These are phyloP conservation scores for Salpingus planirostris DNA, from an alignment of 2,888 invertebrate genomes.

Conservation along the genomic window DNA sequence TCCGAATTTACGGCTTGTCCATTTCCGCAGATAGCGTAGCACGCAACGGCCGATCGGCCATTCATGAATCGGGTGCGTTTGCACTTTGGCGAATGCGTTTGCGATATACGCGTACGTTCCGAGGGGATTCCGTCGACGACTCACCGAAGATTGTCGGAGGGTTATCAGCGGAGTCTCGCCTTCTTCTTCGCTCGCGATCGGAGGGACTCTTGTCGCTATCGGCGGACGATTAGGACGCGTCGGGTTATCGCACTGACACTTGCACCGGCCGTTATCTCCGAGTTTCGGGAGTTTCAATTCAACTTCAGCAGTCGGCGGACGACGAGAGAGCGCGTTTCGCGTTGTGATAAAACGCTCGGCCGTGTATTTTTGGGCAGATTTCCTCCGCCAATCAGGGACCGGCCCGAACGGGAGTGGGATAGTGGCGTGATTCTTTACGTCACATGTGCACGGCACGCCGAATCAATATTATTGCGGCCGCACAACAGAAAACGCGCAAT, in stretches of 20 bases:
- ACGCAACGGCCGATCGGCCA: too few species aligned
- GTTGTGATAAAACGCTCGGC: conserved; percentile 18
- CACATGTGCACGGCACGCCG: conserved; percentile 19
- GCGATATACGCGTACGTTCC: too few species aligned
- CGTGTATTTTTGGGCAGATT: conserved; percentile 26
- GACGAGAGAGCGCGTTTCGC: too few species aligned
- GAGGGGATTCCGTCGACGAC: conserved; percentile 1
- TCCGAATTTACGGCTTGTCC: too few species aligned
- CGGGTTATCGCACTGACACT: conserved; percentile 7
- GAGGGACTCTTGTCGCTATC: too few species aligned
- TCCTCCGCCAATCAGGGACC: conserved; percentile 18
- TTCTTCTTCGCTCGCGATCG: too few species aligned
- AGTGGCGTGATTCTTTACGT: conserved; percentile 29
- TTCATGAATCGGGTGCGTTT: too few species aligned
- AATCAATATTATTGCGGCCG: too few species aligned
- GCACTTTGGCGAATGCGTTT: too few species aligned
- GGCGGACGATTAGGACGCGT: not conserved
- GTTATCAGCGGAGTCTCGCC: conserved; percentile 6
- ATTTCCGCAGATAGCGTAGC: too few species aligned
- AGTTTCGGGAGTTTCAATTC: conserved; percentile 1
- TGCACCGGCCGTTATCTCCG: conserved; percentile 13
- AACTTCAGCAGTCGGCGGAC: too few species aligned
- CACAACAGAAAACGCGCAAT: too few species aligned
- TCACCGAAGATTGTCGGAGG: conserved; percentile 10
- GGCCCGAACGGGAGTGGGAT: conserved; percentile 20